Evolutionary conservation across 2,888 invertebrate genomes (phyloP).

Genomic region (Sabatieria punctata): DNA sequence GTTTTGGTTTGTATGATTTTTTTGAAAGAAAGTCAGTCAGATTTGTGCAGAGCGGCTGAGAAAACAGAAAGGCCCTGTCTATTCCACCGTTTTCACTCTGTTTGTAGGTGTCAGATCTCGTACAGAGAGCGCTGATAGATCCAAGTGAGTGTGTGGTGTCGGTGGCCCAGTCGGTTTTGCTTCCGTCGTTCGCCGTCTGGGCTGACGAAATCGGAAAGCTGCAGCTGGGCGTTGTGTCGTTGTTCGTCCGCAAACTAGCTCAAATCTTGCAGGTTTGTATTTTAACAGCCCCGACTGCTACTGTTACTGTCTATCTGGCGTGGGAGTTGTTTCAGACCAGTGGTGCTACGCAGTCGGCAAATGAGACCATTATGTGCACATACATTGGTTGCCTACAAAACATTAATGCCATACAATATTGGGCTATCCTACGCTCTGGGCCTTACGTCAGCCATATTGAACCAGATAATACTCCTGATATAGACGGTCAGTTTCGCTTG

Average conservation of each 20-base stretch:
- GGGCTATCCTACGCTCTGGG: not conserved
- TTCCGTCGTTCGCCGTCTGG: constrained; percentile 34
- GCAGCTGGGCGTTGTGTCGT: constrained; percentile 28
- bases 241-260: constrained; percentile 13
- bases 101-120: constrained; percentile 27
- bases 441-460: too few species aligned
- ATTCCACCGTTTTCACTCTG: too few species aligned
- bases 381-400: constrained; percentile 5
- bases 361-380: constrained; percentile 3
- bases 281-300: not conserved
- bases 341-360: constrained; percentile 9
- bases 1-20: too few species aligned
- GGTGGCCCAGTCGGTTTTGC: constrained; percentile 27
- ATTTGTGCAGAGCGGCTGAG: too few species aligned
- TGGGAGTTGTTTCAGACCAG: constrained; percentile 6
- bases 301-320: not conserved
- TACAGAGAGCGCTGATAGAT: constrained; percentile 26
- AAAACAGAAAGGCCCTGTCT: too few species aligned
- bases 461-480: too few species aligned
- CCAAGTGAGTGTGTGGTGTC: constrained; percentile 26
- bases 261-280: constrained; percentile 4
- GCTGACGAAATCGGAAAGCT: constrained; percentile 30
- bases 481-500: too few species aligned
- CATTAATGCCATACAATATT: not conserved
- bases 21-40: too few species aligned